Percentiles rank a stretch among this genome's conserved stretches.
Evolutionary conservation across 1,140 invertebrate species (phyloP).

Genomic region (Bradysia coprophila): DNA sequence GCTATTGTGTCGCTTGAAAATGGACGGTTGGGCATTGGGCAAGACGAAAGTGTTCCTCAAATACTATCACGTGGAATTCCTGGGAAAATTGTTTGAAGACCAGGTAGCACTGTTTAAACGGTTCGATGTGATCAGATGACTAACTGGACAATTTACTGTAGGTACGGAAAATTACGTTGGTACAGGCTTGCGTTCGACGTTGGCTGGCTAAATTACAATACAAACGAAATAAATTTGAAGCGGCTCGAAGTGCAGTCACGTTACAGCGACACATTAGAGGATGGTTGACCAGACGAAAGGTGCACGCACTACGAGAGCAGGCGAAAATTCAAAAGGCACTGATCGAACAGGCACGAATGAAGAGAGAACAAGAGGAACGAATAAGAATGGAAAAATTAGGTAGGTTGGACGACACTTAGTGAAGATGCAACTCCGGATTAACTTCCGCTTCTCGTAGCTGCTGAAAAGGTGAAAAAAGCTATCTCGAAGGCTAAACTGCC

Average conservation of each 20-base stretch:
- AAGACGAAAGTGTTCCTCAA: slow-evolving; percentile 76
- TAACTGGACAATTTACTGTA: slow-evolving; percentile 17
- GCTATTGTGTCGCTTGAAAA: slow-evolving; percentile 47
- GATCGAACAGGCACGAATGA: slow-evolving; percentile 23
- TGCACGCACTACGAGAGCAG: slow-evolving; percentile 23
- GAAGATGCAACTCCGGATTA: too few relatives aligned
- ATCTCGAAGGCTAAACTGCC: slow-evolving; percentile 10
- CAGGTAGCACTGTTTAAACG: slow-evolving; percentile 24
- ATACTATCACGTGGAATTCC: slow-evolving; percentile 68
- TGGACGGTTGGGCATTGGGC: slow-evolving; percentile 71
- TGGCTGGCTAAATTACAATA: slow-evolving; percentile 45
- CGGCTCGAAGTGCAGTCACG: slow-evolving; percentile 43
- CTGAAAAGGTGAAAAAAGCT: neutral
- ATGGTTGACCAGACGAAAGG: slow-evolving; percentile 35
- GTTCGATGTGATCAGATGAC: slow-evolving; percentile 5
- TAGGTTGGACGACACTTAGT: slow-evolving; percentile 14
- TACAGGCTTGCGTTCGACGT: slow-evolving; percentile 49
- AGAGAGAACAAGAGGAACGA: slow-evolving; percentile 12
- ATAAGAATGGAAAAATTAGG: neutral
- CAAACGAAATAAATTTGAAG: slow-evolving; percentile 34
- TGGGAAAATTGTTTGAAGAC: slow-evolving; percentile 60
- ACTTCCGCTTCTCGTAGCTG: too few relatives aligned
- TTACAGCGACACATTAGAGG: slow-evolving; percentile 44
- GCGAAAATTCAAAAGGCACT: neutral
- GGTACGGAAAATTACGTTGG: slow-evolving; percentile 45